Conservation (phyloP, 2,113 vertebrate genomes). For the Cranoglanis bouderius region DNA sequence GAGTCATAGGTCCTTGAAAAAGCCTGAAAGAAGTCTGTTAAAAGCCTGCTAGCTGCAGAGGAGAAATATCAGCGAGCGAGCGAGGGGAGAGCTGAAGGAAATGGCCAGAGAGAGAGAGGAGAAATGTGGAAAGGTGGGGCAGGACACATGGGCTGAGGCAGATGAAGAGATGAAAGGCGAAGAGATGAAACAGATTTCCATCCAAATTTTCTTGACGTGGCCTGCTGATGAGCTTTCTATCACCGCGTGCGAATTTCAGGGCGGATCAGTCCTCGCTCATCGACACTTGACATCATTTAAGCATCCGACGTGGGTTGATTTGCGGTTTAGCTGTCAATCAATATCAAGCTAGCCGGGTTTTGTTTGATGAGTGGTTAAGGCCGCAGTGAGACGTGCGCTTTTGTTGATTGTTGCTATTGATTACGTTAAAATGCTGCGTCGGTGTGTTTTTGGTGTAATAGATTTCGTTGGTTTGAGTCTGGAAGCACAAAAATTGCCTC, state of each 20-base stretch:
- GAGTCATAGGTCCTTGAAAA: slow-evolving; percentile 12
- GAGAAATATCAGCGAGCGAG: not conserved
- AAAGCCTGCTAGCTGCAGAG: not conserved
- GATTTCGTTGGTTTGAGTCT: slow-evolving; percentile 19
- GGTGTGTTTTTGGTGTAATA: slow-evolving; percentile 8
- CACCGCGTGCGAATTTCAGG: slow-evolving; percentile 6
- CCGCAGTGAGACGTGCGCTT: not conserved
- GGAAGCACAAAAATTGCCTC: not conserved
- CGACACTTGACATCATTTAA: slow-evolving; percentile 33
- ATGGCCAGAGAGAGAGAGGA: not conserved
- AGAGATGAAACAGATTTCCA: slow-evolving; percentile 4
- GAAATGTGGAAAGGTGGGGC: slow-evolving; percentile 4
- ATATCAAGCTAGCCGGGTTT: slow-evolving; percentile 11
- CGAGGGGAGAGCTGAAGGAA: slow-evolving; percentile 7
- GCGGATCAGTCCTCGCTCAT: not conserved
- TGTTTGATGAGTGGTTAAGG: slow-evolving; percentile 32
- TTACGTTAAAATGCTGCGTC: slow-evolving; percentile 30
- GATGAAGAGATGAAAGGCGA: slow-evolving; percentile 43
- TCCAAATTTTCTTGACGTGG: not conserved
- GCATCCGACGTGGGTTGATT: slow-evolving; percentile 36
- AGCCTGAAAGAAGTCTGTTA: not conserved
- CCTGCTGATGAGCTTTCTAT: slow-evolving; percentile 12
- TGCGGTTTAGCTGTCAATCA: slow-evolving; percentile 34
- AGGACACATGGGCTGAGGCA: slow-evolving; percentile 44
- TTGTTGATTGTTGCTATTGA: slow-evolving; percentile 30